Evolutionary conservation across 2,797 vertebrate species (phyloP).

Genomic region (Champsocephalus esox): DNA sequence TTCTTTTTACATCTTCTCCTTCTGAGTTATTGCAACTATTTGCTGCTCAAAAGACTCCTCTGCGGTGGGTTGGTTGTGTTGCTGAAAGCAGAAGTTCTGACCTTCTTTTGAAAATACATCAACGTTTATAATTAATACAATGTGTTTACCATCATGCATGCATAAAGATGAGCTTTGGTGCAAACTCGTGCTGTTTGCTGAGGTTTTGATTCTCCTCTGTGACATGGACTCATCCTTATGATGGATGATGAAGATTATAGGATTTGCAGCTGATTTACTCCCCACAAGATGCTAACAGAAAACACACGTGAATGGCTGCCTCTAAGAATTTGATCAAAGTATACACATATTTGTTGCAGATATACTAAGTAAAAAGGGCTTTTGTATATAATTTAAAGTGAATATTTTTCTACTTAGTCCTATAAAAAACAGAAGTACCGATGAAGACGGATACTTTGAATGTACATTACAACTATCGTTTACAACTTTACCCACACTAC

Average conservation of each 20-base stretch:
- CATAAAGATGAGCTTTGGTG: constrained; percentile 32
- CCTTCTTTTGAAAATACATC: constrained; percentile 28
- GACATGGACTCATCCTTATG: constrained; percentile 53
- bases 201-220: constrained; percentile 52
- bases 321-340: constrained; percentile 40
- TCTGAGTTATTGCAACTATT: constrained; percentile 15
- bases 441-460: constrained; percentile 11
- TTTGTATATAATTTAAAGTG: constrained; percentile 6
- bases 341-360: constrained; percentile 33
- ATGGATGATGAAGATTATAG: constrained; percentile 78
- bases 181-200: constrained; percentile 29
- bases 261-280: constrained; percentile 72
- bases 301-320: constrained; percentile 40
- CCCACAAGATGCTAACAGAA: constrained; percentile 51
- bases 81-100: constrained; percentile 35
- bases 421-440: constrained; percentile 4
- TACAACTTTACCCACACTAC: not conserved
- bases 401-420: constrained; percentile 2
- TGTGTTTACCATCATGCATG: constrained; percentile 43
- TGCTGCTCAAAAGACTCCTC: constrained; percentile 4
- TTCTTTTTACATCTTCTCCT: constrained; percentile 12
- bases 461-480: constrained; percentile 1
- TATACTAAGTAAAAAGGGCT: not conserved
- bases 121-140: constrained; percentile 41
- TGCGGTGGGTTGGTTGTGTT: constrained; percentile 13